Base-by-base conservation (phyloP, 2,113 vertebrate species). In the Cryptotis parvus region DNA sequence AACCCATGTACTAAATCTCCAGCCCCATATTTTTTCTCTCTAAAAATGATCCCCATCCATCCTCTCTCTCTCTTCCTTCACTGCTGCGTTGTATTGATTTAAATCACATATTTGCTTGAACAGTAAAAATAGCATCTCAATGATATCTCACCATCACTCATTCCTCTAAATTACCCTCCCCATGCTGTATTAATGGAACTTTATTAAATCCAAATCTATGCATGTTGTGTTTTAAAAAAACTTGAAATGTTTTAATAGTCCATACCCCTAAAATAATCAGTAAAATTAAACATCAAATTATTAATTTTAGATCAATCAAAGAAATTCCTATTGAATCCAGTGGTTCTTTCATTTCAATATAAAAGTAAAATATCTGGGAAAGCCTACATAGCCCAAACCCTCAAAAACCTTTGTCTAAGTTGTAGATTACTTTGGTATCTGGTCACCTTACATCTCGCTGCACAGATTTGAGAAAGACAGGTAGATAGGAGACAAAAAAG, bases 311-410 rank as follows among this genome's bases (percentile, higher is more conserved):
- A 74, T 9, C 81, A 33, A 45, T 35, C 37, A 78, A 87, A 90
- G 20, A 75, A 22, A 33, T 41, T 24, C 4, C 18, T 81, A 14
- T 49, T 49, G 9, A n/a, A n/a, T n/a, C n/a, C 45, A 74, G 15
- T 55, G 37, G 16, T 27, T 88, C 27, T 88, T 84, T 75, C n/a
- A 85, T 74, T 88, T 85, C 35, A 31, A 58, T 27, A n/a, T 33
- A 37, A 84, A 89, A 77, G 76, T 45, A 33, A 85, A 80, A 75
- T 76, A 58, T 14, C 15, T 72, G 4, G 15, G 33, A 7, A 49
- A 61, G 2, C 16, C 15, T 39, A 11, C 22, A 22, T 4, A 76
- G 43, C 29, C 20, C 26, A 11, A n/a, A 11, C 2, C 58, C 20
- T 35, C 49, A 68, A 20, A 45, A 66, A 33, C 18, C 45, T 83